Evolutionary conservation across 1,140 invertebrate species (phyloP), one percentile per base, ranked within the genome.

Genomic region (Thereuonema tuberculata): DNA sequence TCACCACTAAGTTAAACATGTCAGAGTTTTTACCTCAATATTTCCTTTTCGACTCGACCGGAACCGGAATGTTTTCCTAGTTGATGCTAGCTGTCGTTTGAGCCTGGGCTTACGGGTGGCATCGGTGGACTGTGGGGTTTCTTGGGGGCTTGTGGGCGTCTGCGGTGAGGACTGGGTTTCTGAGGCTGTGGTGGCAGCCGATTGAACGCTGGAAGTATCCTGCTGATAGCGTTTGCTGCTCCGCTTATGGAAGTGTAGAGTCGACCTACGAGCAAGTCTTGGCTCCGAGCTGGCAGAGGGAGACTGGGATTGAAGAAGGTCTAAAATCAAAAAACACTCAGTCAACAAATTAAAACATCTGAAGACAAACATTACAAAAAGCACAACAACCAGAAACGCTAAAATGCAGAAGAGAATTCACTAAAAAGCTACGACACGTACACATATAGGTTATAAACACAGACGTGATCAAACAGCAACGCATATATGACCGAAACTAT

Each of bases 51-150:
- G 78, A 72, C 86, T 89, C 72, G 86, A 86, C 66, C 86, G 78
- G 54, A 90, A 82, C 60, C 91, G 82, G 75, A 96, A 95, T 0
- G 92, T 95, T 75, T 90, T 93, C 63, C 93, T 82, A 69, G 90
- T 94, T 71, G 93, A 90, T 21, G 88, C 91, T 77, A 93, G 93
- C 58, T 91, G 86, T 25, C 93, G 78, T 70, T 96, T 92, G 50
- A 96, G 80, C 21, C 90, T 79, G 63, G 88, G 87, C 64, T 83
- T 83, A 62, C 81, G 79, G 1, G 74, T 72, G 46, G 70, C 53
- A 2, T 56, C 61, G 28, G 58, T 65, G 17, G 61, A 58, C 26
- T 71, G 74, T 12, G 29, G 24, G 26, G 47, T 60, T 28, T 63
- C 31, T 54, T 50, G 26, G 64, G 83, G 81, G 37, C 79, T 77